Evolutionary conservation across 2,888 invertebrate genomes (phyloP).

Genomic region (Pyrocoelia pectoralis): DNA sequence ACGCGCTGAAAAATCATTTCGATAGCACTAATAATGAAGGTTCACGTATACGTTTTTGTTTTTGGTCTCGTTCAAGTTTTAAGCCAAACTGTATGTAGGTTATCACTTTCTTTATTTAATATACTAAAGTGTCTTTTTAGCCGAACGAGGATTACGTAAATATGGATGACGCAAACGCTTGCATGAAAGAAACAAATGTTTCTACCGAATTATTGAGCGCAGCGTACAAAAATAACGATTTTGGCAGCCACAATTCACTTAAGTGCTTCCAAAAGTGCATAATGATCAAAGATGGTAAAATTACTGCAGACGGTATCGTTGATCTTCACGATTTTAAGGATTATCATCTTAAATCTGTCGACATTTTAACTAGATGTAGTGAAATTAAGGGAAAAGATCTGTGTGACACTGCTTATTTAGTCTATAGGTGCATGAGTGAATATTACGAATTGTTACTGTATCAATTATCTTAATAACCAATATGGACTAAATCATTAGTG

Average conservation of each 20-base stretch:
- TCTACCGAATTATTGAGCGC: not conserved
- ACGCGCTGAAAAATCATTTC: too few species aligned
- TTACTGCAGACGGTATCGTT: not conserved
- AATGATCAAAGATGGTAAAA: not conserved
- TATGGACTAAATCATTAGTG: too few species aligned
- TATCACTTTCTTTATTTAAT: too few species aligned
- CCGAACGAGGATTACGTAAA: too few species aligned
- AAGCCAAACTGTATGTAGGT: too few species aligned
- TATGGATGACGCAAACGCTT: not conserved
- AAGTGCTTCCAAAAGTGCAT: not conserved
- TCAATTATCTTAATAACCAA: too few species aligned
- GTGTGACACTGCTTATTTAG: not conserved
- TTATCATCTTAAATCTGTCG: not conserved
- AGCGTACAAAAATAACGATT: not conserved
- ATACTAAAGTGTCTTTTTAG: too few species aligned
- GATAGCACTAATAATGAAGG: too few species aligned
- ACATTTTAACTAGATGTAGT: not conserved
- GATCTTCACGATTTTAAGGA: not conserved
- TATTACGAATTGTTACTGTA: too few species aligned
- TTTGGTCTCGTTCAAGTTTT: too few species aligned
- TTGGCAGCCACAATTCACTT: not conserved
- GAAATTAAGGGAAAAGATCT: not conserved
- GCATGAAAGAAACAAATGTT: not conserved
- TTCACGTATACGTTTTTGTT: too few species aligned
- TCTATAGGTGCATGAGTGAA: not conserved